Evolutionary conservation across 2,888 invertebrate species (phyloP).

Genomic region (Congeria kusceri): DNA sequence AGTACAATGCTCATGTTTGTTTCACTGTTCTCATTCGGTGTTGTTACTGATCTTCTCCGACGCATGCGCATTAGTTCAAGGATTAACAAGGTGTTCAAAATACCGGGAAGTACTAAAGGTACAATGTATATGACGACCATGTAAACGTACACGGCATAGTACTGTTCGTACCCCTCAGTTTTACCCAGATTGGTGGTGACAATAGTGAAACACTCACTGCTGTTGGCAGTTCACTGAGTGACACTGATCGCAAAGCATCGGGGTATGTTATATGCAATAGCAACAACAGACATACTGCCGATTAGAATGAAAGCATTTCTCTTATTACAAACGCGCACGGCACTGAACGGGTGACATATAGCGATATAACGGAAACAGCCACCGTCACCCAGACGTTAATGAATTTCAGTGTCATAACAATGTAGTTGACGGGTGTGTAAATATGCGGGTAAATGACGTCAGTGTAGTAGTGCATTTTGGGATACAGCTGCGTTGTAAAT

Average conservation of each 20-base stretch:
- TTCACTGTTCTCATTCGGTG: constrained; percentile 80
- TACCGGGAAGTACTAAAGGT: constrained; percentile 72
- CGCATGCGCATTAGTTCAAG: constrained; percentile 81
- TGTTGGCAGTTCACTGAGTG: constrained; percentile 20
- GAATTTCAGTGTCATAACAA: constrained; percentile 81
- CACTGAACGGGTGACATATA: constrained; percentile 82
- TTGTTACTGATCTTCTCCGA: constrained; percentile 71
- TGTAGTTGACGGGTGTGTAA: constrained; percentile 76
- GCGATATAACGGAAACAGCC: constrained; percentile 81
- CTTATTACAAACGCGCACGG: constrained; percentile 75
- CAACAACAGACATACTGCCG: constrained; percentile 65
- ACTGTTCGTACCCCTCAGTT: constrained; percentile 67
- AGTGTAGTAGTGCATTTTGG: constrained; percentile 69
- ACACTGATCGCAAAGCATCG: constrained; percentile 73
- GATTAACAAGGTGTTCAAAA: constrained; percentile 78
- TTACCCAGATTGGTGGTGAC: constrained; percentile 72
- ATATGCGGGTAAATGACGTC: constrained; percentile 78
- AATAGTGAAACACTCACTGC: constrained; percentile 34
- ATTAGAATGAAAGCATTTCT: constrained; percentile 76
- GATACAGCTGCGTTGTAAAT: constrained; percentile 66
- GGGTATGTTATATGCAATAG: constrained; percentile 79
- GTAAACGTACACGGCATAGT: constrained; percentile 75
- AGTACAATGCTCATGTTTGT: constrained; percentile 81
- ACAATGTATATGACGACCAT: constrained; percentile 76
- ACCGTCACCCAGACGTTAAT: constrained; percentile 83